Evolutionary conservation across 2,113 vertebrate species (phyloP).

Genomic region (Trichomycterus rosablanca): DNA sequence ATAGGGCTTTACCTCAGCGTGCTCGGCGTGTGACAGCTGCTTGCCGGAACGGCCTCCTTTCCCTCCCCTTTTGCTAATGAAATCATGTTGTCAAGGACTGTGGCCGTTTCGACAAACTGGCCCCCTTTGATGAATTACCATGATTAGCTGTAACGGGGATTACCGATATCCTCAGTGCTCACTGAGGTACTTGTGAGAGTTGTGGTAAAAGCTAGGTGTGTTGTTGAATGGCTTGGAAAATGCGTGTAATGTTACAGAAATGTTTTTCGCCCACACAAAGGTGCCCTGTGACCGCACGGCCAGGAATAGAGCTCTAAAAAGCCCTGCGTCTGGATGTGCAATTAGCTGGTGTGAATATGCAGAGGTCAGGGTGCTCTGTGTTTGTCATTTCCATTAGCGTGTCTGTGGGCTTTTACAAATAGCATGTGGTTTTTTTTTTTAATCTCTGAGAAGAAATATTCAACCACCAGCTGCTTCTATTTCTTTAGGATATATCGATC

Average conservation of each 20-base stretch:
- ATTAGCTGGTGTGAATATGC: conserved; percentile 36
- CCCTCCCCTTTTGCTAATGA: conserved; percentile 44
- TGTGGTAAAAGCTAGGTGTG: conserved; percentile 1
- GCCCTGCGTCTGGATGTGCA: conserved; percentile 33
- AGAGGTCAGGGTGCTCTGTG: conserved; percentile 34
- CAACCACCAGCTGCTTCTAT: no score
- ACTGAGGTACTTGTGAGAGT: conserved; percentile 6
- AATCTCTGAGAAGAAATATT: conserved; percentile 1
- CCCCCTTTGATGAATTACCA: conserved; percentile 33
- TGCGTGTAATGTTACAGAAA: conserved; percentile 23
- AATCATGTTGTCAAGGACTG: conserved; percentile 38
- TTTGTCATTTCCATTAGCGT: conserved; percentile 38
- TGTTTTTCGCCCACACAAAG: conserved; percentile 31
- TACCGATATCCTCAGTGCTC: conserved; percentile 13
- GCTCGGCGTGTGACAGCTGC: conserved; percentile 66
- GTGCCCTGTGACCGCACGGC: conserved; percentile 22
- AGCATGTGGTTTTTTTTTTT: conserved; percentile 7
- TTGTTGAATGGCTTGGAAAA: conserved; percentile 22
- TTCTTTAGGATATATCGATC: neutral
- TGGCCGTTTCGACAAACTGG: conserved; percentile 16
- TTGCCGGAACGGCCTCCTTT: conserved; percentile 61
- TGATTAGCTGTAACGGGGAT: conserved; percentile 28
- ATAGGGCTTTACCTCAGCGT: conserved; percentile 67
- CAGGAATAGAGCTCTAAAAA: conserved; percentile 34
- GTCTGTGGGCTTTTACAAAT: conserved; percentile 30